Evolutionary conservation across 2,113 vertebrate species (phyloP), one percentile per base, ranked within the genome.

Genomic region (Phalacrocorax carbo): DNA sequence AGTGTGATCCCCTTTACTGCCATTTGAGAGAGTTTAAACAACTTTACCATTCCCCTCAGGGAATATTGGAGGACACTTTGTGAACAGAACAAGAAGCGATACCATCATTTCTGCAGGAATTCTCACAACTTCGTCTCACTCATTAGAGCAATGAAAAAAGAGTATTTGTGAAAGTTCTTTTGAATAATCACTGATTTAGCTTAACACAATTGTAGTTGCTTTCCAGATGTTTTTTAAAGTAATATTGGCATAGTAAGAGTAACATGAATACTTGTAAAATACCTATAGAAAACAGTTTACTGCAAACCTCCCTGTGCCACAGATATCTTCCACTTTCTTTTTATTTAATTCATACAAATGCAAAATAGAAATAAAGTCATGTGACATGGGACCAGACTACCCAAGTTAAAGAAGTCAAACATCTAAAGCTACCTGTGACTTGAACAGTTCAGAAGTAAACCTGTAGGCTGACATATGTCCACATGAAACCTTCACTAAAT

Each of bases 11-110:
- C n/a, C 54, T 95, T 95, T 95, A 88, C 72, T 96, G 93, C 94
- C 87, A 69, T 95, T 90, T 82, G 93, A 96, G 84, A 94, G 81
- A 94, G 81, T 82, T 95, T 96, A 95, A 94, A 78, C 78, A 95
- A 95, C 84, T 91, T 97, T 80, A 91, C 26, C 18, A 22, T 78
- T 88, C 22, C 82, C 96, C 38, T 70, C 51, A 65, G 73, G 91
- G 66, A 77, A 71, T 85, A 77, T 20, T 66, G 68, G 66, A 87
- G 81, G 91, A 93, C 26, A 60, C 13, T 85, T 72, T 86, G 36
- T 66, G 81, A 95, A 87, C 10, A 93, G 81, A 91, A 79, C 52
- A 89, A 64, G 51, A 78, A 90, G 46, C 0, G 0, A 87, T 69
- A 34, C 30, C 32, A 51, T 72, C 57, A 76, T 84, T 84, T 80